phyloP scores from a whole-genome alignment of 2,797 vertebrate species.

The Poeciliopsis gracilis region DNA sequence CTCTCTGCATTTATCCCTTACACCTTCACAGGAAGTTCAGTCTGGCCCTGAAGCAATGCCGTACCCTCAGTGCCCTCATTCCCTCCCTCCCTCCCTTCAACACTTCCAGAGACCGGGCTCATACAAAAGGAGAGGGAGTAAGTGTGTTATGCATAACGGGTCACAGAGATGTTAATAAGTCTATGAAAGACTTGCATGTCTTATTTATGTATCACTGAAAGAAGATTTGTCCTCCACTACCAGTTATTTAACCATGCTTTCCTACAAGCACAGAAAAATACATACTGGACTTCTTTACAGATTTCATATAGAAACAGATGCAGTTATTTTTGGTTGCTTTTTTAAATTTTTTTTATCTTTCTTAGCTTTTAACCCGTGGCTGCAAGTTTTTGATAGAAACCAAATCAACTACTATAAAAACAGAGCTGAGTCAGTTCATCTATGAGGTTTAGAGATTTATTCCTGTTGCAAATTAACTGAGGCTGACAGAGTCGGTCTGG shows the following conservation, averaged over 20 bases:
- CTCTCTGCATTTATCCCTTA: slow-evolving; percentile 76
- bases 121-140: slow-evolving; percentile 45
- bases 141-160: slow-evolving; percentile 58
- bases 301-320: background rate
- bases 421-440: background rate
- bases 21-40: slow-evolving; percentile 81
- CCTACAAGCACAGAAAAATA: background rate
- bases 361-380: background rate
- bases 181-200: slow-evolving; percentile 10
- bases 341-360: background rate
- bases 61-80: background rate
- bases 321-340: background rate
- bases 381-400: background rate
- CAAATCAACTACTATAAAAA: background rate
- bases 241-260: background rate
- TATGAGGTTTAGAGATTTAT: background rate
- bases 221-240: background rate
- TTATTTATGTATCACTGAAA: background rate
- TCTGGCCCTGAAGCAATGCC: slow-evolving; percentile 58
- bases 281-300: background rate
- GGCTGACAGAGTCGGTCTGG: background rate
- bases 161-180: slow-evolving; percentile 57
- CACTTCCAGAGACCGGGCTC: slow-evolving; percentile 37
- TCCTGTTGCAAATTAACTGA: background rate
- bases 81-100: slow-evolving; percentile 1